Evolutionary conservation across 2,113 vertebrate species (phyloP), one percentile per base, ranked within the genome.

Genomic region (Elanoides forficatus): DNA sequence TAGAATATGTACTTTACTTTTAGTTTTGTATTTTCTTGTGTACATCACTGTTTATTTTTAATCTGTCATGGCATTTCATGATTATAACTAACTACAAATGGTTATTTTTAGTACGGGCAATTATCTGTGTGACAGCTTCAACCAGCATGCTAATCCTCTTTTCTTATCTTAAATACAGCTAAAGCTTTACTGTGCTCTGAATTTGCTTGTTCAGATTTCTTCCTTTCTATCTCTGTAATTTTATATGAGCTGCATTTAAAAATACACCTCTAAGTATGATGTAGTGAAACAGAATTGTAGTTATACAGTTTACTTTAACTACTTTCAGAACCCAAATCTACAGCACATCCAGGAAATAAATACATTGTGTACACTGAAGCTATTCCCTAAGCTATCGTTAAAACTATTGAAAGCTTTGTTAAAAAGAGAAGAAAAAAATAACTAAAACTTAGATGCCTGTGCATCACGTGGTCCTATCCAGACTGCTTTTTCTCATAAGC

Each of bases 91-190:
- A 72, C 45, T 79, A 58, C 22, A 85, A 95, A 88, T 88, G 11
- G 79, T 90, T 90, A 88, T 93, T 97, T 97, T 96, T 96, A 93
- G 78, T 81, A 60, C 66, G 89, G 43, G 53, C 70, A 94, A 87
- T 94, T 93, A 91, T 80, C 81, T 88, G 14, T 82, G 58, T 93
- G 95, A 85, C 83, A 95, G 74, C 87, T 94, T 93, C 81, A 90
- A 63, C 66, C 22, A 90, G 42, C 23, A 42, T 53, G 75, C 82
- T 92, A 95, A 89, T 95, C 74, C 53, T 86, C 52, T 62, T 90
- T 71, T 42, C 73, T 95, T 95, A 73, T 83, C 47, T 89, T 82
- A 94, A 85, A 88, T 73, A 68, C 26, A 89, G 38, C 66, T 94
- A 52, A 89, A 67, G 47, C 52, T 91, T 95, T 86, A 53, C 60